Percentiles rank a stretch among this genome's conserved stretches.
These are phyloP conservation scores for Hemibates koningsi DNA, from an alignment of 2,113 vertebrate species.

Conservation along the genomic window DNA sequence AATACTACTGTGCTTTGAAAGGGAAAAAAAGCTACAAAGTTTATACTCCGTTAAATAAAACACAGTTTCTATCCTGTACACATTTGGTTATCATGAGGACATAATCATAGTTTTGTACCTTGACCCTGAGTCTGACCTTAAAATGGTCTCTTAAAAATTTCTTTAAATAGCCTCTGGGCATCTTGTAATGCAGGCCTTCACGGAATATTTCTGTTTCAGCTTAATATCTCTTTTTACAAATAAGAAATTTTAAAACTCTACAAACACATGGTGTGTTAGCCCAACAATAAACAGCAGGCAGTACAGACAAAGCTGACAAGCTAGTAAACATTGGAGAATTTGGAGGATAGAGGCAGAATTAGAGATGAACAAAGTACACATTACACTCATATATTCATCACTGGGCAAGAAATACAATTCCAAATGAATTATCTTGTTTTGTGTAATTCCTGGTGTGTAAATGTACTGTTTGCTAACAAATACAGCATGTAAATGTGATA, in stretches of 20 bases:
- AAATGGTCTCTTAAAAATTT: background rate
- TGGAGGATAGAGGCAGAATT: background rate
- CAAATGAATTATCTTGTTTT: background rate
- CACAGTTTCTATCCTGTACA: background rate
- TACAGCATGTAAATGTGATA: background rate
- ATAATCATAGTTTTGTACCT: background rate
- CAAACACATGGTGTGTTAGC: background rate
- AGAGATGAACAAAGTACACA: background rate
- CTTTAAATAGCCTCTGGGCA: background rate
- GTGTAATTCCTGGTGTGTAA: background rate
- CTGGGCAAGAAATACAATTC: background rate
- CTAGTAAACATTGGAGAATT: background rate
- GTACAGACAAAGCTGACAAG: background rate
- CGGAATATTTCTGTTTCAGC: background rate
- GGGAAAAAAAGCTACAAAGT: background rate
- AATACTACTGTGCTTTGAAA: background rate
- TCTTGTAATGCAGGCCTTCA: background rate
- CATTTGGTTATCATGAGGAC: background rate
- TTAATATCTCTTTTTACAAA: background rate
- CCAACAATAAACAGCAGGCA: background rate
- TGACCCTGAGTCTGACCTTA: background rate
- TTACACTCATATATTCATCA: background rate
- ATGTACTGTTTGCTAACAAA: background rate
- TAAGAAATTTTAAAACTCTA: background rate
- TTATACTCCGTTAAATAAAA: background rate